phyloP scores from a whole-genome alignment of 2,888 invertebrate genomes.

The Gortyna flavago region DNA sequence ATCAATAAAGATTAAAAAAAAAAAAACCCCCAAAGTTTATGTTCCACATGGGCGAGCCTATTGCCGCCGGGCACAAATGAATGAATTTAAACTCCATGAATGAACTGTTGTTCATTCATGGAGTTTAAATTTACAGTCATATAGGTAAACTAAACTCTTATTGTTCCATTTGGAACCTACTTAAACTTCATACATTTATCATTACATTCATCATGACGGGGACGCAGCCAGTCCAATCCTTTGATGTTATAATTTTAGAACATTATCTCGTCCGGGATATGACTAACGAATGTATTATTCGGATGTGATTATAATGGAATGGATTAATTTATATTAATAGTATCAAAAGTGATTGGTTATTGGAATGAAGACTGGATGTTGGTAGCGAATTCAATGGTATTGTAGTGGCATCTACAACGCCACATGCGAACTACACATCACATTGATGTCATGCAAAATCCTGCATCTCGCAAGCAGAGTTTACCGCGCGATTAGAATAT shows the following conservation, averaged over 20 bases:
- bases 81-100: not conserved
- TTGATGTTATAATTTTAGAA: constrained; percentile 46
- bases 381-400: not conserved
- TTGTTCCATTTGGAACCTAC: not conserved
- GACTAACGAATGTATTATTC: constrained; percentile 10
- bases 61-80: not conserved
- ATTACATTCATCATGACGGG: not conserved
- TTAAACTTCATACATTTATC: not conserved
- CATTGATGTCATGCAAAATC: no score
- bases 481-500: no score
- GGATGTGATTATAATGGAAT: constrained; percentile 14
- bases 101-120: no score
- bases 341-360: not conserved
- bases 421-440: no score
- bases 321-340: not conserved
- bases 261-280: constrained; percentile 36
- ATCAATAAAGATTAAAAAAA: no score
- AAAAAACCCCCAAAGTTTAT: not conserved
- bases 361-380: not conserved
- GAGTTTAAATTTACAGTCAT: not conserved
- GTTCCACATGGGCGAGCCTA: not conserved
- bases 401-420: no score
- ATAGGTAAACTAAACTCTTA: not conserved
- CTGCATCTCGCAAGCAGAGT: no score
- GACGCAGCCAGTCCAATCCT: constrained; percentile 1